Conservation (phyloP, 2,113 vertebrate species). For the Dromaius novaehollandiae region DNA sequence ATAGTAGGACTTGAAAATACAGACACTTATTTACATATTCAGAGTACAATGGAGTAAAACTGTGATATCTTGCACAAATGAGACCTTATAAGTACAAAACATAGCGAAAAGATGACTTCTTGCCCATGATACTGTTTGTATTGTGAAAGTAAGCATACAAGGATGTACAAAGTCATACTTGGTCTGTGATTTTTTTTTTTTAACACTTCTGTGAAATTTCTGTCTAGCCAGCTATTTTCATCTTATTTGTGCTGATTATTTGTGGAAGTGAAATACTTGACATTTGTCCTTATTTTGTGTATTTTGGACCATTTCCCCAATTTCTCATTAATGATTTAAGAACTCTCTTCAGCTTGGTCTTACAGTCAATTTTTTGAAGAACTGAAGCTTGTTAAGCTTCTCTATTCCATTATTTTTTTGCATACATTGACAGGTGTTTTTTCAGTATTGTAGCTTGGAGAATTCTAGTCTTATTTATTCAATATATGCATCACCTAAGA, state of each 20-base stretch:
- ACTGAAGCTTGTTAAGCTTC: background rate
- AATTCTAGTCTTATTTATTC: background rate
- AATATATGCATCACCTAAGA: background rate
- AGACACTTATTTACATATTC: too few relatives aligned
- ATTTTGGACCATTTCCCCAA: background rate
- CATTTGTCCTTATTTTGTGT: constrained; percentile 21
- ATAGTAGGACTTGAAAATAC: too few relatives aligned
- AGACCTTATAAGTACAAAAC: too few relatives aligned
- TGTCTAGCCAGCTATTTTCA: background rate
- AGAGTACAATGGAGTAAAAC: too few relatives aligned
- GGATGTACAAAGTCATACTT: too few relatives aligned
- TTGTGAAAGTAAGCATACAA: too few relatives aligned
- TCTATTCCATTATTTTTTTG: background rate
- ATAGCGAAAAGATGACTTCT: too few relatives aligned
- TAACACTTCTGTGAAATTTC: background rate
- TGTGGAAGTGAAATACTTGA: constrained; percentile 10
- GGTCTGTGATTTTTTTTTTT: background rate
- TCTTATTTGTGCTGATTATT: background rate
- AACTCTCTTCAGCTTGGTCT: background rate
- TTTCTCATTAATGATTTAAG: background rate
- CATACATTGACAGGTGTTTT: background rate
- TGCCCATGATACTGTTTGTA: too few relatives aligned
- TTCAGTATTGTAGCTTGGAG: background rate
- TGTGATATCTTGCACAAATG: too few relatives aligned
- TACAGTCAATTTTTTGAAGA: background rate